Conservation (phyloP, 2,888 invertebrate species). For the Nephrocerus scutellatus region DNA sequence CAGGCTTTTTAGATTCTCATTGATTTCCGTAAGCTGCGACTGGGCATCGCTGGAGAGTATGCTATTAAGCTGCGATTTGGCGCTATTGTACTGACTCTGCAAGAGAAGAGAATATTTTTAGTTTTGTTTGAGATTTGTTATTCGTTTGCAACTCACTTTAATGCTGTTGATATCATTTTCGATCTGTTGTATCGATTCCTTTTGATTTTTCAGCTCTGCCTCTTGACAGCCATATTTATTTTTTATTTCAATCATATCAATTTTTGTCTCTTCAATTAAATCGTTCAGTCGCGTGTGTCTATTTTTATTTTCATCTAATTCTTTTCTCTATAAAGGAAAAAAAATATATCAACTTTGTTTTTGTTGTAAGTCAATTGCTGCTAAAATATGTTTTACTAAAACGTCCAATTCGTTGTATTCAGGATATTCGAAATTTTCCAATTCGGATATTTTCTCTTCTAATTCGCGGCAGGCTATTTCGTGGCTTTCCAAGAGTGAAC, state of each 20-base stretch:
- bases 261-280: constrained; percentile 39
- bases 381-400: constrained; percentile 30
- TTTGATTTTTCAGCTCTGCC: constrained; percentile 24
- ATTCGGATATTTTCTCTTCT: constrained; percentile 32
- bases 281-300: constrained; percentile 36
- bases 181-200: constrained; percentile 42
- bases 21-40: not conserved
- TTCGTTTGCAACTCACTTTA: constrained; percentile 23
- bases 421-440: constrained; percentile 39
- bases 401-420: constrained; percentile 37
- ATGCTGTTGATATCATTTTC: constrained; percentile 33
- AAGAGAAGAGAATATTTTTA: too few species aligned
- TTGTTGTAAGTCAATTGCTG: not conserved
- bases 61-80: too few species aligned
- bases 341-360: not conserved
- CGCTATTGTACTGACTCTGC: too few species aligned
- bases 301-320: constrained; percentile 43
- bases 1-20: not conserved
- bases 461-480: constrained; percentile 23
- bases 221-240: constrained; percentile 19
- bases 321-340: constrained; percentile 33
- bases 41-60: not conserved
- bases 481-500: constrained; percentile 23
- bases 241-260: constrained; percentile 26
- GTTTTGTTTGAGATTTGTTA: too few species aligned